These are phyloP conservation scores for Brassicogethes aeneus DNA, from an alignment of 2,888 invertebrate genomes.

Conservation along the genomic window DNA sequence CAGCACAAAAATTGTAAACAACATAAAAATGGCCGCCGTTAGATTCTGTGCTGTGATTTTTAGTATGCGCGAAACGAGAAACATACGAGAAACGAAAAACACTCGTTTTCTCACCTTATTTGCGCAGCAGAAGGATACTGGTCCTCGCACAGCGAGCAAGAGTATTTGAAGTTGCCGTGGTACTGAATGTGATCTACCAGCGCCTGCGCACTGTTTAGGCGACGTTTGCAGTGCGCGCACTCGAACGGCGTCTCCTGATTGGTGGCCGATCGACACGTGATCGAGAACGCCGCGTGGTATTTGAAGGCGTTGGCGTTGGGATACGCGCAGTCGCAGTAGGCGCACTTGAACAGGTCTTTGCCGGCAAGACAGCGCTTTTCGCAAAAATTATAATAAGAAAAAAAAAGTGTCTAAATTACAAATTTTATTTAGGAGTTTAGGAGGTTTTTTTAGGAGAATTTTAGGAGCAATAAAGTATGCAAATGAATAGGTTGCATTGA, in stretches of 20 bases:
- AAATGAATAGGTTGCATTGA: too few species aligned
- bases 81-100: too few species aligned
- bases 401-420: too few species aligned
- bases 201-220: slow-evolving; percentile 38
- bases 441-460: too few species aligned
- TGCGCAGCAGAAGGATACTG: slow-evolving; percentile 29
- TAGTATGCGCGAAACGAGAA: too few species aligned
- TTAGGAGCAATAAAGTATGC: too few species aligned
- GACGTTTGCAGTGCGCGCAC: slow-evolving; percentile 47
- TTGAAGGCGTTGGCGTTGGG: slow-evolving; percentile 35
- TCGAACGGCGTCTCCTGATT: slow-evolving; percentile 28
- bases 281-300: slow-evolving; percentile 32
- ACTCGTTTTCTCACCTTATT: slow-evolving; percentile 29
- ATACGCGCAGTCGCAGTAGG: slow-evolving; percentile 39
- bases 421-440: too few species aligned
- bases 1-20: too few species aligned
- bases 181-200: slow-evolving; percentile 50
- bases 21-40: too few species aligned
- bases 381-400: too few species aligned
- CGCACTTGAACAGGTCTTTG: slow-evolving; percentile 50
- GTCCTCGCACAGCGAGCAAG: slow-evolving; percentile 50
- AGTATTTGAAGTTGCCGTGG: slow-evolving; percentile 50
- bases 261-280: slow-evolving; percentile 15
- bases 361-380: too few species aligned
- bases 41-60: too few species aligned